phyloP scores from a whole-genome alignment of 2,888 invertebrate genomes.

The Meghimatium bilineatum region DNA sequence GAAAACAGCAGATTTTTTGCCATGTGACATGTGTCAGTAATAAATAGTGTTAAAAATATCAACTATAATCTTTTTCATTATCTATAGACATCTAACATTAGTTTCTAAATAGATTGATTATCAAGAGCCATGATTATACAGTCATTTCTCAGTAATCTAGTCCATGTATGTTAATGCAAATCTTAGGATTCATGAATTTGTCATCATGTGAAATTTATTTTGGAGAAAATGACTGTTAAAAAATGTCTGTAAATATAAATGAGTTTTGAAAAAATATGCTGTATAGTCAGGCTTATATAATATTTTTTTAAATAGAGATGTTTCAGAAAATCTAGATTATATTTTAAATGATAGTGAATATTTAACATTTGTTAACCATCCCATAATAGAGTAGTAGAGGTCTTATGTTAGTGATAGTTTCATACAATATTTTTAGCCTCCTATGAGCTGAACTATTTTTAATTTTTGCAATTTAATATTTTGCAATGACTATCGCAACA shows the following conservation, averaged over 20 bases:
- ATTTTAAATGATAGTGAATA: background rate
- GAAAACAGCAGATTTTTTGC: background rate
- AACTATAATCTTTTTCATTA: background rate
- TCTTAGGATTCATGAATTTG: background rate
- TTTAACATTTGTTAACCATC: background rate
- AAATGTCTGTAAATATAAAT: background rate
- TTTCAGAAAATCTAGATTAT: background rate
- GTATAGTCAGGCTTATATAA: background rate
- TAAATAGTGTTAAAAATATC: background rate
- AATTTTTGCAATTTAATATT: background rate
- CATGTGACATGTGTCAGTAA: slow-evolving; percentile 5
- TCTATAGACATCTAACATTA: background rate
- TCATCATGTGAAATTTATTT: background rate
- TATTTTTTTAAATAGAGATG: background rate
- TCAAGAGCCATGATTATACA: background rate
- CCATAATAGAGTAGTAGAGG: too few relatives aligned
- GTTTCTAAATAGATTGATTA: background rate
- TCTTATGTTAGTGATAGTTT: background rate
- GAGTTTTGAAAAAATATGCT: background rate
- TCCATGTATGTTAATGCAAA: background rate
- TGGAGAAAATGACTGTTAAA: slow-evolving; percentile 4
- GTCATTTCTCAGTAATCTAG: slow-evolving; percentile 17
- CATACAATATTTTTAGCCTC: background rate
- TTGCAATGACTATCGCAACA: background rate
- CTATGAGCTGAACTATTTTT: background rate